Evolutionary conservation across 35 echinoderm and acorn worm genomes (phyloP), one percentile per base, ranked within the genome.

Genomic region (Ophiothrix spiculata): DNA sequence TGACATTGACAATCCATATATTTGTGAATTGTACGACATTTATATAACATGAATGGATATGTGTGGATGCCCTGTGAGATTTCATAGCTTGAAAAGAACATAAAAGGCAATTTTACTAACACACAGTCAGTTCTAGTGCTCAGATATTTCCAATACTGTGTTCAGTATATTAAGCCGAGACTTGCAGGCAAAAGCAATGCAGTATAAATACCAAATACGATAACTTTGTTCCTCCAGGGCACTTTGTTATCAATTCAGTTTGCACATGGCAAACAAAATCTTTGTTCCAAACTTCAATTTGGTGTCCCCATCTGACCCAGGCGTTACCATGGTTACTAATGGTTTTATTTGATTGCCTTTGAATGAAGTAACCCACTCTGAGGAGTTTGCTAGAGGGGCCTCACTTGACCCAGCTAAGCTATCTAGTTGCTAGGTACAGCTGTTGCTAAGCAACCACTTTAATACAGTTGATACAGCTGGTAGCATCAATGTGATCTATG

Each of bases 331-430:
- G 60, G 60, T 25, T 10, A 69, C 60, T 69, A 69, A 69, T 69
- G 60, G 60, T 69, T 69, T 69, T 69, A 69, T 69, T 69, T 69
- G 60, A 69, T 69, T 69, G 60, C 60, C 60, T 69, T 69, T 69
- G 8, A 69, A 69, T 25, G 29, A 28, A 25, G 60, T 69, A 69
- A 28, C 8, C 60, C 60, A 69, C 16, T 69, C 23, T 25, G 16
- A 69, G 60, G 17, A 69, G n/a, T n/a, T n/a, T n/a, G 60, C 60
- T 28, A 69, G 29, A 69, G 60, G 60, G 60, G 60, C 60, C 60
- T n/a, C 60, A 12, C 25, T 69, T 69, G 60, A 69, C 60, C 60
- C 60, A 69, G 25, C 60, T 69, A 28, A 69, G 25, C 1, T 69
- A 10, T 15, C 25, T 69, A n/a, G 60, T 69, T 69, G 60, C 60